phyloP scores from a whole-genome alignment of 1,140 invertebrate species.

The Zeugodacus cucurbitae region DNA sequence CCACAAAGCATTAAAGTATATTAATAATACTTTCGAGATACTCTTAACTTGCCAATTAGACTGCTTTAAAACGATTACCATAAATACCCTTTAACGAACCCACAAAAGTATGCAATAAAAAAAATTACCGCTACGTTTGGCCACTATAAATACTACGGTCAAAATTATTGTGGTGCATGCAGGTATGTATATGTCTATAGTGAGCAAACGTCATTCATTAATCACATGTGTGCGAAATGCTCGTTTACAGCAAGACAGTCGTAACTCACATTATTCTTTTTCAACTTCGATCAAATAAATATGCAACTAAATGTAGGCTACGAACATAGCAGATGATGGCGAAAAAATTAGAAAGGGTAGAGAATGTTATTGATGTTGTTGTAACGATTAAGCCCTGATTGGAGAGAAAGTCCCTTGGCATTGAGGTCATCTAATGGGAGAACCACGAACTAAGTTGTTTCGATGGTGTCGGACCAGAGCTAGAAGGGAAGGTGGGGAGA shows the following conservation, averaged over 20 bases:
- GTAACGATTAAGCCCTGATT: too few relatives aligned
- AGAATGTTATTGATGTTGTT: too few relatives aligned
- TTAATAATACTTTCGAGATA: not conserved
- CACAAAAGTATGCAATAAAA: constrained; percentile 2
- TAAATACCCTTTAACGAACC: not conserved
- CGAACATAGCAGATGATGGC: too few relatives aligned
- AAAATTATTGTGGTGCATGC: not conserved
- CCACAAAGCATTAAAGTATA: too few relatives aligned
- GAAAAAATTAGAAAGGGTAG: too few relatives aligned
- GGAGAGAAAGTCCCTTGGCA: too few relatives aligned
- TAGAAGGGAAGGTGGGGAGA: too few relatives aligned
- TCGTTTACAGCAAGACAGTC: not conserved
- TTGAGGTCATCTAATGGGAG: too few relatives aligned
- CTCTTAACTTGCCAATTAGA: not conserved
- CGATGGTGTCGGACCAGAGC: too few relatives aligned
- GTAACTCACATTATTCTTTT: not conserved
- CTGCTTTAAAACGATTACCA: not conserved
- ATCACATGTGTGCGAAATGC: not conserved
- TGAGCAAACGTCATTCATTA: not conserved
- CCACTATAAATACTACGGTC: not conserved
- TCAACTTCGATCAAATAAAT: not conserved
- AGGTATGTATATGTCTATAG: not conserved
- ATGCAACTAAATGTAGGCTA: not conserved
- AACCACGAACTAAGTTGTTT: too few relatives aligned
- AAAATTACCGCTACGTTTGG: not conserved